Base-by-base conservation (phyloP, 2,113 vertebrate genomes). In the Jacana jacana region DNA sequence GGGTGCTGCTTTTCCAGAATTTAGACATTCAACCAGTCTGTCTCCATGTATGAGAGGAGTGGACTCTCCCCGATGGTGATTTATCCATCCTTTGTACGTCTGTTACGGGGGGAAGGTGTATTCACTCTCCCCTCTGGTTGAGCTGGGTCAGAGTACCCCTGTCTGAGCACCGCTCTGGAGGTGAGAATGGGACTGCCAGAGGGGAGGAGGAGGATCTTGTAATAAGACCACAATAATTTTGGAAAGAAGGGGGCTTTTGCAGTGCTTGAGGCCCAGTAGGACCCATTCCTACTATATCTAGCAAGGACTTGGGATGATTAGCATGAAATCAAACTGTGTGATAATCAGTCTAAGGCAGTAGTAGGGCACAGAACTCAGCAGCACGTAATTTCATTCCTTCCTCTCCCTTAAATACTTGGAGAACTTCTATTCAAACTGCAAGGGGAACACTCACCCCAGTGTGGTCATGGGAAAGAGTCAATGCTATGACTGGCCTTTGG, bases 101-200 rank as follows among this genome's bases (percentile, higher is more conserved):
- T 81, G 0, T 24, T 40, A 1, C 2, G 14, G 18, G 4, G n/a
- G 4, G 31, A 3, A 2, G 15, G 20, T 46, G 46, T 46, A 18
- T 46, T 88, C 17, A 33, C 22, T 35, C 78, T 78, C 42, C 70
- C 23, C 27, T 77, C 75, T 78, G 46, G 7, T 31, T 83, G 35
- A 75, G 68, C 19, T 52, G 52, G 60, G 46, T 60, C 55, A 19
- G 61, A 46, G 46, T 31, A 11, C 40, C 51, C 31, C n/a, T 52
- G n/a, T 48, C 49, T 75, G 68, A 70, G 49, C 91, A 40, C 33
- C 64, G 42, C 44, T 31, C 30, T 9, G 42, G 33, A 49, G 54
- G 33, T 54, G 76, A 61, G 46, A 77, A 57, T 15, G 71, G 83
- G 60, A 35, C 52, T 73, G 35, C 31, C 65, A 27, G 35, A 44